phyloP scores from a whole-genome alignment of 2,888 invertebrate species.

The Poecilobothrus nobilitatus region DNA sequence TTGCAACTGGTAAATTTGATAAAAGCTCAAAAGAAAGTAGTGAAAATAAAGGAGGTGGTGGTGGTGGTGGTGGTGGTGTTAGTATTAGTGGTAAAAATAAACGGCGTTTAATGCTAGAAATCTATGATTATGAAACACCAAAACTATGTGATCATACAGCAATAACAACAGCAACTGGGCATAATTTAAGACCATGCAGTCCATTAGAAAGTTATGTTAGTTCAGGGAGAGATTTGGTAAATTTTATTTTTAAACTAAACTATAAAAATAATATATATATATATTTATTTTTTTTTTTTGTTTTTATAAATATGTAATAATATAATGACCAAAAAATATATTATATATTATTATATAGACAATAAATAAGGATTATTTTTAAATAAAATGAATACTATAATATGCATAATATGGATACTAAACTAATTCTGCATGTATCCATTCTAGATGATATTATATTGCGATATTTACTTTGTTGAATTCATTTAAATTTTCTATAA shows the following conservation, averaged over 20 bases:
- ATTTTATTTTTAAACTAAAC: conserved; percentile 22
- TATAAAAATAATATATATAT: background rate
- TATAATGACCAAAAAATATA: background rate
- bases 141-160: conserved; percentile 73
- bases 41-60: conserved; percentile 19
- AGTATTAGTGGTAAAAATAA: conserved; percentile 37
- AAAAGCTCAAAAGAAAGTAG: conserved; percentile 26
- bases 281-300: background rate
- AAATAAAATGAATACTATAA: no score
- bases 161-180: conserved; percentile 43
- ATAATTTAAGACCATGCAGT: conserved; percentile 61
- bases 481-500: no score
- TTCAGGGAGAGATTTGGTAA: conserved; percentile 44
- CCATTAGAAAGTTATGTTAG: conserved; percentile 72
- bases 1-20: conserved; percentile 30
- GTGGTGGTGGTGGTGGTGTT: background rate
- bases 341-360: no score
- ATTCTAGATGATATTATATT: no score
- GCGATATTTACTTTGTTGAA: no score
- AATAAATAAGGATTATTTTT: no score
- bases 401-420: no score
- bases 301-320: background rate
- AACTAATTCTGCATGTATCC: no score
- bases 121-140: conserved; percentile 67
- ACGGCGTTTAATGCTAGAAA: conserved; percentile 54